Base-by-base conservation (phyloP, 2,797 vertebrate species). In the Taenioides sp. region DNA sequence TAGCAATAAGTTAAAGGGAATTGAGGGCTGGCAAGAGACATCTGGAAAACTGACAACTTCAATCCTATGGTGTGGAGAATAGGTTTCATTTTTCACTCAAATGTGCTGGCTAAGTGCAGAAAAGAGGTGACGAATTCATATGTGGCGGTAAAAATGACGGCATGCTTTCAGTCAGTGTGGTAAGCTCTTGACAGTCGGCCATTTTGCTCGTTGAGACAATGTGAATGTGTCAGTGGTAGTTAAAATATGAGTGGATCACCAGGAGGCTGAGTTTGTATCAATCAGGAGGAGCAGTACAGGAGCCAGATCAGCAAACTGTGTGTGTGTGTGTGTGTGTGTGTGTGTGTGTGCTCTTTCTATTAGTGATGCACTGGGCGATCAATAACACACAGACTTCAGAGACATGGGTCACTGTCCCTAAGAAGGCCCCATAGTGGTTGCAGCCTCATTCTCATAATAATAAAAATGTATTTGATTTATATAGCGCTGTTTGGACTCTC, bases 1-100 rank as follows among this genome's bases (percentile, higher is more conserved):
- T 37, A 61, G 82, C 83, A 77, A 80, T 83, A 84, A 77, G 43
- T 80, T 50, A 75, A 70, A 69, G 76, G 76, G 82, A 80, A 88
- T 11, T 62, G 83, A 86, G 84, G 80, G 70, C 74, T 73, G 72
- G 79, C 79, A 78, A 31, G 72, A 78, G 70, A 1, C 37, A 16
- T 18, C 65, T 77, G 74, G 74, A 76, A 78, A 74, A 79, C 65
- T 73, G 81, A 79, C 71, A 50, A 69, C 43, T 9, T 71, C 12
- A 9, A 63, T 75, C 72, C 78, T 72, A 62, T 31, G 57, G 76
- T 65, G 68, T 31, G 58, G 75, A 22, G 52, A 65, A 73, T 76
- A 67, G 80, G 81, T 79, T 81, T 85, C 27, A 70, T 71, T 84
- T 87, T 80, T 81, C 76, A 80, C 64, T 50, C 64, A 79, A 73